Base-by-base conservation (phyloP, 2,888 invertebrate genomes). In the Pseudoips prasinana region DNA sequence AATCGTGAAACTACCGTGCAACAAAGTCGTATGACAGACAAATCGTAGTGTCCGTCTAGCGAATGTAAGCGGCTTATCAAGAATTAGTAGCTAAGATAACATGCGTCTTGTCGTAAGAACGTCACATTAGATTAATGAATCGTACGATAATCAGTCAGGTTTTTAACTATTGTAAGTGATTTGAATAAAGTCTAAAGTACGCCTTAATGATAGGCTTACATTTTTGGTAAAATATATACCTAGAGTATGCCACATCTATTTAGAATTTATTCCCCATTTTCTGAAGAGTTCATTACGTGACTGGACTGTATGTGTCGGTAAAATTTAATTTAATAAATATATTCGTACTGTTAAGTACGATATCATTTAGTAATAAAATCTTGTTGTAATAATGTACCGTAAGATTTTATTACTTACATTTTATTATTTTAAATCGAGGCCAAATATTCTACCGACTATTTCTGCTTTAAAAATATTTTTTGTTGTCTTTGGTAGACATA, bases 171-270 rank as follows among this genome's bases (percentile, higher is more conserved):
- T 33, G 25, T 51, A 47, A 41, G 47, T 18, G 29, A 8, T 32
- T 58, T 58, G 53, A 49, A 41, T 60, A 48, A 56, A 58, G 38
- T 55, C 53, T 70, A 66, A 64, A 62, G 53, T 61, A 57, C 57
- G 74, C 71, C 73, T 72, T 73, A 68, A 61, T 61, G 26, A 40
- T 56, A 73, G 70, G 69, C 73, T 70, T 66, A 70, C 49, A 63
- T 46, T 67, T 66, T 65, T 52, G 49, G 51, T 59, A 63, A 53
- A n/a, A 39, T 48, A 46, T 29, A 20, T 20, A 20, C 56, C 36
- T 40, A 7, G 11, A 38, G 34, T 41, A 43, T 46, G 60, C 46
- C 56, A 52, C 55, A 58, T 55, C 46, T 61, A 36, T 10, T 27
- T n/a, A n/a, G n/a, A n/a, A n/a, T n/a, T n/a, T n/a, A n/a, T n/a